Evolutionary conservation across 1,140 invertebrate genomes (phyloP).

Genomic region (Drosophila pallidifrons): DNA sequence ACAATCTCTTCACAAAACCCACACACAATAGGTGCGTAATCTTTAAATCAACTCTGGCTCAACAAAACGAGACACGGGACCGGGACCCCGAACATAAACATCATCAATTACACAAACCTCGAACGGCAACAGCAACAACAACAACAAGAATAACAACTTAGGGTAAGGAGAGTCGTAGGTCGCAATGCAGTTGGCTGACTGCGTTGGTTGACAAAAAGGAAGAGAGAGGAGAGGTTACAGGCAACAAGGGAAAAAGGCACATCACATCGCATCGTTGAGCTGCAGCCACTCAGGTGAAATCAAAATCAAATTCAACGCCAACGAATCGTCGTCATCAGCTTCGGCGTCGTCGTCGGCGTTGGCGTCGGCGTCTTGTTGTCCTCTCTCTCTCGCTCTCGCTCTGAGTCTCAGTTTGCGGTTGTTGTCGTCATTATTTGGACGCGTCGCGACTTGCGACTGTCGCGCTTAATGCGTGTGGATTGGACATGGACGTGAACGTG

Average conservation of each 20-base stretch:
- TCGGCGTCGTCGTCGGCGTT: slow-evolving; percentile 23
- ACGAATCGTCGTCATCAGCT: slow-evolving; percentile 49
- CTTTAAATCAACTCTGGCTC: slow-evolving; percentile 63
- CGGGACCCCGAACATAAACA: slow-evolving; percentile 64
- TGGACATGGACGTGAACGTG: slow-evolving; percentile 76
- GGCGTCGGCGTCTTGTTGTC: slow-evolving; percentile 27
- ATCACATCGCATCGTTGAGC: slow-evolving; percentile 6
- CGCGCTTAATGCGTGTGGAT: slow-evolving; percentile 81
- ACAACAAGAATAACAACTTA: slow-evolving; percentile 35
- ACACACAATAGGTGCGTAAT: slow-evolving; percentile 76
- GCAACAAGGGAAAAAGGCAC: slow-evolving; percentile 13
- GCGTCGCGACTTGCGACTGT: slow-evolving; percentile 76
- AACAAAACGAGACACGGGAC: slow-evolving; percentile 20
- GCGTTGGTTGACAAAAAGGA: slow-evolving; percentile 73
- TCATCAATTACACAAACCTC: slow-evolving; percentile 77
- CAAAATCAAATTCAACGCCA: slow-evolving; percentile 84
- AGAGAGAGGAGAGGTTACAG: not conserved
- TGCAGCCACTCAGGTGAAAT: slow-evolving; percentile 79
- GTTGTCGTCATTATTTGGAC: slow-evolving; percentile 72
- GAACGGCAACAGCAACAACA: slow-evolving; percentile 45
- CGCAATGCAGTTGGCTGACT: slow-evolving; percentile 37
- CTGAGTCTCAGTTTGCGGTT: slow-evolving; percentile 2
- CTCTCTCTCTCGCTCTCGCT: not conserved
- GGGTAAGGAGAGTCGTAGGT: slow-evolving; percentile 65
- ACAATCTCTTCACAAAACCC: slow-evolving; percentile 52